Conservation (phyloP, 2,888 invertebrate genomes). For the Limulus polyphemus region DNA sequence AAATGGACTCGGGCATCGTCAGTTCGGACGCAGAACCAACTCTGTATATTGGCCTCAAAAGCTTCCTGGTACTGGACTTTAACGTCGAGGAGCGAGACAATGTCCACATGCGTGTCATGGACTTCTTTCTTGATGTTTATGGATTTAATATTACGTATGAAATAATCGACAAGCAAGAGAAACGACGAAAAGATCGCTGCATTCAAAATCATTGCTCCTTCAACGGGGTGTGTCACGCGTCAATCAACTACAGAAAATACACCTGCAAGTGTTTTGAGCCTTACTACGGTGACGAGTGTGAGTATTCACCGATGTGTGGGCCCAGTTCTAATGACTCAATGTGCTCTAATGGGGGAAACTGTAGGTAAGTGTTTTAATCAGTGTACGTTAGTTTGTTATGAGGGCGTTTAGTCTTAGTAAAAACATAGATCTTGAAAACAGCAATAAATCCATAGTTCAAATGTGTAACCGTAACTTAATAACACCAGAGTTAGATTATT, state of each 20-base stretch:
- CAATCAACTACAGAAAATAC: conserved; percentile 54
- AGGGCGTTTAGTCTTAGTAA: neutral
- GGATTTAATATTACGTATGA: conserved; percentile 90
- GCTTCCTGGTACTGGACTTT: conserved; percentile 66
- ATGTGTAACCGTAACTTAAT: neutral
- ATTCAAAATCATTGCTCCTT: conserved; percentile 68
- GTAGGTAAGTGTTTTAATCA: conserved; percentile 50
- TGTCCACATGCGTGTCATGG: conserved; percentile 66
- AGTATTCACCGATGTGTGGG: conserved; percentile 65
- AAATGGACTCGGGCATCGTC: conserved; percentile 16
- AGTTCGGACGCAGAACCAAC: conserved; percentile 26
- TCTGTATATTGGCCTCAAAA: conserved; percentile 42
- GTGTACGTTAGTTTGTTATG: neutral
- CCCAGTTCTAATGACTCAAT: conserved; percentile 45
- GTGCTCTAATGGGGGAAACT: conserved; percentile 69
- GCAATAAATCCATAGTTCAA: neutral
- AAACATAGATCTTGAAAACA: neutral
- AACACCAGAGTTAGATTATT: no score
- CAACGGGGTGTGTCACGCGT: conserved; percentile 69
- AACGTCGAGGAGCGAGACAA: conserved; percentile 45
- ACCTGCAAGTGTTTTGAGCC: conserved; percentile 67
- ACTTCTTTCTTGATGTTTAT: conserved; percentile 67
- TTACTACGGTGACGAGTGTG: conserved; percentile 64
- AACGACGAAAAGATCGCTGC: conserved; percentile 41
- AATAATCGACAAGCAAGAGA: conserved; percentile 43